Base-by-base conservation (phyloP, 2,113 vertebrate species). In the Strix aluco region DNA sequence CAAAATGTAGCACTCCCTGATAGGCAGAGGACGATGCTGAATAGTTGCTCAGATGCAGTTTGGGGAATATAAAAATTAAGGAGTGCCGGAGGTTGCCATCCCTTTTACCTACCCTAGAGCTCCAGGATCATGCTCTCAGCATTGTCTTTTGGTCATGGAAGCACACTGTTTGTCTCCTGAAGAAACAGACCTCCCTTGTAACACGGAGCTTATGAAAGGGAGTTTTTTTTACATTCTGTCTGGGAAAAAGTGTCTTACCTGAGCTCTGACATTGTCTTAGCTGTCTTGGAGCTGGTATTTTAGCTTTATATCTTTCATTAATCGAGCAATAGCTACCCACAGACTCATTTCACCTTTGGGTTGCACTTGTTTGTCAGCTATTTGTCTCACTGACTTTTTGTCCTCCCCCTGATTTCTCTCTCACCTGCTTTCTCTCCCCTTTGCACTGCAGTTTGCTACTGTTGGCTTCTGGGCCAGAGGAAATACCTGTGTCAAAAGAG, bases 221-320 rank as follows among this genome's bases (percentile, higher is more conserved):
- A 74, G 36, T 92, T 49, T 85, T 85, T 93, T 94, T 94, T 94
- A 67, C 30, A 25, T 81, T 85, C 52, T 90, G 34, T 40, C 92
- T 81, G 49, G 62, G 54, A 84, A 91, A 90, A 88, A 66, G 51
- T 42, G 72, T 32, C 44, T 78, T 90, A 81, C 79, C 59, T 89
- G 73, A 89, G 69, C 74, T 89, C 84, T 88, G 83, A 81, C 74
- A 82, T 5, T 44, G 65, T 95, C 81, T 44, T 52, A 67, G 30
- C 70, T 92, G 87, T 95, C 92, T 95, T 65, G 62, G 40, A 75
- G 36, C 23, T 67, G 40, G 3, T 30, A 58, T 81, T 89, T 94
- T 93, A 92, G 32, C 65, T 88, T 96, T 91, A 86, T 93, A 94
- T 93, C 81, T 93, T 94, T 85, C 74, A 85, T 88, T 88, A 93